Evolutionary conservation across 2,113 vertebrate genomes (phyloP).

Genomic region (Butastur rufipennis): DNA sequence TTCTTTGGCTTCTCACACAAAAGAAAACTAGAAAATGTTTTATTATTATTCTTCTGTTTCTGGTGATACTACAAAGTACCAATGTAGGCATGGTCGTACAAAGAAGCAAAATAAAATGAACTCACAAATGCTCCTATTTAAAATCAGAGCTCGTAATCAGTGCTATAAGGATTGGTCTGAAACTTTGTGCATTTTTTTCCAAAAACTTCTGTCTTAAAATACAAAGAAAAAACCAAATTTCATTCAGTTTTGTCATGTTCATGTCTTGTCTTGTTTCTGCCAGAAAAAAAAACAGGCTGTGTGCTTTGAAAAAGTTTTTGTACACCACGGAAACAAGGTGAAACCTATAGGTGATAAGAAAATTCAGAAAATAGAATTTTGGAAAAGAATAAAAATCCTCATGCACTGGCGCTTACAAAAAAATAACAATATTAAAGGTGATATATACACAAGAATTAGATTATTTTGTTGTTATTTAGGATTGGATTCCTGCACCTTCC

Average conservation of each 20-base stretch:
- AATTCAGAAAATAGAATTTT: not conserved
- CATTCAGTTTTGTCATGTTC: not conserved
- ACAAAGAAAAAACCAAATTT: not conserved
- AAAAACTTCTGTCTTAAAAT: not conserved
- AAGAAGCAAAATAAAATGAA: not conserved
- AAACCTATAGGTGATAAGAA: not conserved
- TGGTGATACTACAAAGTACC: not conserved
- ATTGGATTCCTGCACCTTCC: not conserved
- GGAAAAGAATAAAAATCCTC: not conserved
- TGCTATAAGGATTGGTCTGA: not conserved
- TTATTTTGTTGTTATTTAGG: not conserved
- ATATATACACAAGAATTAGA: not conserved
- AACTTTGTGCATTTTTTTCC: not conserved
- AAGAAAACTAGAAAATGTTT: not conserved
- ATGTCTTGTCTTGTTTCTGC: not conserved
- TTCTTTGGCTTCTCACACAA: not conserved
- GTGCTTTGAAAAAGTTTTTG: not conserved
- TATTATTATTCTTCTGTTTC: not conserved
- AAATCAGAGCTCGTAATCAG: not conserved
- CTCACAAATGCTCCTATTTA: not conserved
- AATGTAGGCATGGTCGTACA: not conserved
- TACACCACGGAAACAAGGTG: not conserved
- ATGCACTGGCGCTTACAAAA: not conserved
- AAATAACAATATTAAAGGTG: not conserved
- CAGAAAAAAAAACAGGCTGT: not conserved